Percentiles rank a stretch among this genome's conserved stretches.
Conservation (phyloP, 2,797 vertebrate genomes). For the Rhincodon typus region DNA sequence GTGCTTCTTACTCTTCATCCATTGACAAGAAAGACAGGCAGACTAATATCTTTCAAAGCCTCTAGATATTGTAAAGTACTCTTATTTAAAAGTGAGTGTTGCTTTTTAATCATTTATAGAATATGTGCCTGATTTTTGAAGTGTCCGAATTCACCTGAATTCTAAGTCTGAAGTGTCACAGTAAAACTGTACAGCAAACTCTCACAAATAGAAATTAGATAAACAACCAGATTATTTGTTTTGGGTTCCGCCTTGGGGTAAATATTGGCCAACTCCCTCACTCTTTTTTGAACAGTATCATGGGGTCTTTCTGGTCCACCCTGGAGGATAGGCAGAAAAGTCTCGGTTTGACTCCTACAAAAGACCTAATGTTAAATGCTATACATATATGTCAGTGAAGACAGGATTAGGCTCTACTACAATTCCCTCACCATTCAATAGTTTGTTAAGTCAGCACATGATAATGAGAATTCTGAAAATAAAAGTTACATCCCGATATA, state of each 20-base stretch:
- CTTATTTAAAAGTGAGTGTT: neutral
- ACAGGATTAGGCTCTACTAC: neutral
- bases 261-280: neutral
- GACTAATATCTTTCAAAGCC: neutral
- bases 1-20: neutral
- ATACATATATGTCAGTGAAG: neutral
- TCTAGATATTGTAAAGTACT: neutral
- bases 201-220: neutral
- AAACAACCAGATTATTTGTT: neutral
- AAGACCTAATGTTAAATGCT: neutral
- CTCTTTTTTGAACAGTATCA: neutral
- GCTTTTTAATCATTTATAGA: neutral
- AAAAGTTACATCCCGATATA: neutral
- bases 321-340: neutral
- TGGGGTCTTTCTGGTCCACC: neutral
- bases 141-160: too few relatives aligned
- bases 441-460: neutral
- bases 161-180: neutral
- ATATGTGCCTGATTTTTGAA: neutral
- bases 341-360: neutral
- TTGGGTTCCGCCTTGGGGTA: neutral
- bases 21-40: neutral
- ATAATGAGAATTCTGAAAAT: neutral
- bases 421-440: too few relatives aligned
- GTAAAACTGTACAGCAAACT: neutral